Percentiles rank a stretch among this genome's conserved stretches.
phyloP scores from a whole-genome alignment of 2,888 invertebrate species.

The Andrena flavipes region DNA sequence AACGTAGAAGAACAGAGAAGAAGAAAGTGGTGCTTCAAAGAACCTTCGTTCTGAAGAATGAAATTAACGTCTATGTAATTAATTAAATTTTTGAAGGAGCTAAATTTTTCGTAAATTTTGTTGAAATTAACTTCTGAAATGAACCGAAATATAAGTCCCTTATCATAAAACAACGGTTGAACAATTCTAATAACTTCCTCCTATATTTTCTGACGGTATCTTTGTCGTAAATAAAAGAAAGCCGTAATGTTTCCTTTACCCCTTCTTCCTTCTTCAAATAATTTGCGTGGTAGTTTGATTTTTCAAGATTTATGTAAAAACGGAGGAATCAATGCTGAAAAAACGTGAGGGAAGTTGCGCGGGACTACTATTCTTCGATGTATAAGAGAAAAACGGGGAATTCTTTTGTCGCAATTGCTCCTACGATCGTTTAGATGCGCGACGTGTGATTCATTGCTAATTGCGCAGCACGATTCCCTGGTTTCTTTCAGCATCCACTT shows the following conservation, averaged over 20 bases:
- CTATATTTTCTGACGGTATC: too few relatives aligned
- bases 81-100: too few relatives aligned
- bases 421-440: slow-evolving; percentile 64
- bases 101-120: too few relatives aligned
- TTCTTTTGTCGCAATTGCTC: slow-evolving; percentile 71
- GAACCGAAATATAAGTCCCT: too few relatives aligned
- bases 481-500: slow-evolving; percentile 52
- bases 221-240: neutral
- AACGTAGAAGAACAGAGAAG: neutral
- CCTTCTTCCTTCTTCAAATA: neutral
- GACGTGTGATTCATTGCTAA: slow-evolving; percentile 74
- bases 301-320: neutral
- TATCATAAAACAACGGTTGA: too few relatives aligned
- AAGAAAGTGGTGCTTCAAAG: too few relatives aligned
- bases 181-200: too few relatives aligned
- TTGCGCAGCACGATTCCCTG: slow-evolving; percentile 65
- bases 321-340: neutral
- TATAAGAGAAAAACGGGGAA: slow-evolving; percentile 22
- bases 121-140: too few relatives aligned
- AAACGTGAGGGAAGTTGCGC: neutral
- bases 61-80: too few relatives aligned
- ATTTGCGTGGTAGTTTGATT: neutral
- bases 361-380: neutral
- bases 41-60: too few relatives aligned
- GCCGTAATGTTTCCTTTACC: neutral